These are phyloP conservation scores for Dolichoris vasculosae DNA, from an alignment of 1,140 invertebrate genomes.

Conservation along the genomic window DNA sequence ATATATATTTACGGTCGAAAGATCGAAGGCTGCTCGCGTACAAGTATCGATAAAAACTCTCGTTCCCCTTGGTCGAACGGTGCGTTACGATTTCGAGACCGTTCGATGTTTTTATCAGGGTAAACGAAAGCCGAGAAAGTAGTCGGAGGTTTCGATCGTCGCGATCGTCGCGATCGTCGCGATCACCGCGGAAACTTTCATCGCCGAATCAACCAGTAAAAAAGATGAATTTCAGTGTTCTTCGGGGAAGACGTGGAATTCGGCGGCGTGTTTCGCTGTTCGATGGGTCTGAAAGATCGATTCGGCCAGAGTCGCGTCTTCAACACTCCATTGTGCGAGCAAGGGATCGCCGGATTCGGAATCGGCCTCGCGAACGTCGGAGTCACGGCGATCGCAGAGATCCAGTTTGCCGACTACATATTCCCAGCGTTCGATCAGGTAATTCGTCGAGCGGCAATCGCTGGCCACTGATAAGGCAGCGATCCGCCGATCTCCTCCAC, in stretches of 20 bases:
- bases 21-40: too few species aligned
- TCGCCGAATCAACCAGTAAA: too few species aligned
- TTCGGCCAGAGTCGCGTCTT: slow-evolving; percentile 96
- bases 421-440: slow-evolving; percentile 99
- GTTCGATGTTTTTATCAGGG: too few species aligned
- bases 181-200: too few species aligned
- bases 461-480: background rate
- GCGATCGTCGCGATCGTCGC: too few species aligned
- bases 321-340: slow-evolving; percentile 98
- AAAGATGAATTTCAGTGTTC: slow-evolving; percentile 78
- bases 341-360: slow-evolving; percentile 98
- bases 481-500: background rate
- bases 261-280: slow-evolving; percentile 98
- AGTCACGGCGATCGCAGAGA: slow-evolving; percentile 96
- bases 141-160: too few species aligned
- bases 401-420: slow-evolving; percentile 99
- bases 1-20: too few species aligned
- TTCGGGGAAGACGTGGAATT: slow-evolving; percentile 99
- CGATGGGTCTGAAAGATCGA: slow-evolving; percentile 93
- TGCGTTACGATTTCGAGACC: too few species aligned
- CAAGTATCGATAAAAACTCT: too few species aligned
- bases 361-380: slow-evolving; percentile 94
- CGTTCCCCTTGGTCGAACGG: too few species aligned
- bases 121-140: too few species aligned
- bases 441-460: background rate